Percentiles rank a stretch among this genome's conserved stretches.
Evolutionary conservation across 2,113 vertebrate genomes (phyloP).

Genomic region (Lycocorax pyrrhopterus): DNA sequence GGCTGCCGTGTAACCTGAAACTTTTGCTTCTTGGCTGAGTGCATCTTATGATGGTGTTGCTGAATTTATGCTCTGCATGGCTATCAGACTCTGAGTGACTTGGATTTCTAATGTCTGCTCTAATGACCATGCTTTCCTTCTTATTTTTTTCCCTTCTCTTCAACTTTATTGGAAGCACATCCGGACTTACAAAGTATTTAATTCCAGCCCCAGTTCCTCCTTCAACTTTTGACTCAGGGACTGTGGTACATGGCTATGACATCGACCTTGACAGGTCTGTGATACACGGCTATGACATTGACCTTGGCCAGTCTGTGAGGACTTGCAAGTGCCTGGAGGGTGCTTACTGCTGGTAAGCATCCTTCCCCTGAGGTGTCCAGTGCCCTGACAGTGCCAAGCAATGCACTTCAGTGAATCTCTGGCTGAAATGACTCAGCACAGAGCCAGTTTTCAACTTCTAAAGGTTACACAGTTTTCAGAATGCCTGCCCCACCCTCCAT

Average conservation of each 20-base stretch:
- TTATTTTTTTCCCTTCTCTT: background rate
- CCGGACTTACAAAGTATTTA: background rate
- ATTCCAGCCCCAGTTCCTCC: background rate
- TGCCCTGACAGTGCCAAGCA: background rate
- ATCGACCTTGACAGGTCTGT: background rate
- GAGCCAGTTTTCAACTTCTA: background rate
- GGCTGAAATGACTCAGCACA: background rate
- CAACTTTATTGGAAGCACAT: background rate
- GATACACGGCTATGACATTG: fast-evolving
- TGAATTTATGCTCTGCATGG: background rate
- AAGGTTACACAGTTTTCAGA: background rate
- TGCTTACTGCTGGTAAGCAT: background rate
- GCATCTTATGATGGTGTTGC: background rate
- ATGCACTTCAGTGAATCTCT: background rate
- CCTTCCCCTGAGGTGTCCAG: background rate
- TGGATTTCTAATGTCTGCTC: background rate
- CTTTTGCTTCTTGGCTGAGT: background rate
- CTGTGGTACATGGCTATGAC: background rate
- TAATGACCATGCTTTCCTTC: background rate
- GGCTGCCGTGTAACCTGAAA: background rate
- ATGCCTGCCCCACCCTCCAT: background rate
- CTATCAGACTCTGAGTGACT: background rate
- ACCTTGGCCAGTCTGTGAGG: background rate
- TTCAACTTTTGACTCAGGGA: background rate
- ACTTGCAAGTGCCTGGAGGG: background rate